Base-by-base conservation (phyloP, 2,113 vertebrate species). In the Pelodiscus sinensis region DNA sequence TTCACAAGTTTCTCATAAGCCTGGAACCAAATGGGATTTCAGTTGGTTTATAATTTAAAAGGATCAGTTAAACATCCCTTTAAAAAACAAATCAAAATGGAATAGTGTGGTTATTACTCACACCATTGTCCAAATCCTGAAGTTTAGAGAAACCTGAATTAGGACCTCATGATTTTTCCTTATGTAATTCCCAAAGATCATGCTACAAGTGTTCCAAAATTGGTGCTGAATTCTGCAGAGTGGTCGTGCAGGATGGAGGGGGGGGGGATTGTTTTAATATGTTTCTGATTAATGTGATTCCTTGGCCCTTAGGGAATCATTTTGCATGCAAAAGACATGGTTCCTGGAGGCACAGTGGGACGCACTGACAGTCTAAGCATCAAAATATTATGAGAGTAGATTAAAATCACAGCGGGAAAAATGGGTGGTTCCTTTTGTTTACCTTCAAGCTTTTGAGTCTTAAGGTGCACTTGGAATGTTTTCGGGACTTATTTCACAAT, bases 141-240 rank as follows among this genome's bases (percentile, higher is more conserved):
- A 58, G 62, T 52, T 44, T 44, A 44, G 38, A 44, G 82, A 88
- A 78, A 88, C 14, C 55, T 81, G 68, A 79, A 56, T 50, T 51
- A 68, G 92, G 93, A 29, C 52, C 94, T 83, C 85, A 80, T 84
- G 85, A 57, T 84, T 82, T 3, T 19, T 88, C 78, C 77, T 54
- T 12, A 35, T 38, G 77, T 82, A 55, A 75, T 85, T 89, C 92
- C 25, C 92, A 52, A 90, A 54, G 18, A 87, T 27, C 0, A 0
- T 35, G 55, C 62, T 82, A 79, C 92, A 95, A 35, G 50, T 4
- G 4, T 73, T 0, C 0, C 25, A 88, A 65, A 56, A 91, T 82
- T 8, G 8, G 92, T 84, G 91, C n/a, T 84, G 73, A 91, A 88
- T 65, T 54, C 84, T 96, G 86, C 77, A 92, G 91, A 85, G 79